A percentile compares a stretch with the other conserved stretches of the same genome.
phyloP scores from a whole-genome alignment of 2,797 vertebrate genomes.

The Chaetodon trifasciatus region DNA sequence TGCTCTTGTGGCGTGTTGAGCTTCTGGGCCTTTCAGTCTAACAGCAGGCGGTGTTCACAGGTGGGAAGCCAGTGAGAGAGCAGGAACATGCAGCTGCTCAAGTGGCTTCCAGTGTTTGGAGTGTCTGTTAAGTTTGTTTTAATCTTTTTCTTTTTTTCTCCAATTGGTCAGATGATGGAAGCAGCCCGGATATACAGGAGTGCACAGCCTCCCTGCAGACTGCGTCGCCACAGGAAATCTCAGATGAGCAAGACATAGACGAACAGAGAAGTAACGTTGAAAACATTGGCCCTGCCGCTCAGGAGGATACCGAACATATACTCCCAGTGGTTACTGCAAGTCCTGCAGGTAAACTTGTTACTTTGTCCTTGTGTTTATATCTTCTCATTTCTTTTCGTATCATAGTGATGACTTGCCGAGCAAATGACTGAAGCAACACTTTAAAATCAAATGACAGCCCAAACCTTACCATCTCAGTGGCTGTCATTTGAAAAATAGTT shows the following conservation, averaged over 20 bases:
- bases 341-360: constrained; percentile 37
- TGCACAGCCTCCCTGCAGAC: not conserved
- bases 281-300: constrained; percentile 8
- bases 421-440: not conserved
- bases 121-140: not conserved
- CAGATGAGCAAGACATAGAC: not conserved
- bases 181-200: rapidly evolving
- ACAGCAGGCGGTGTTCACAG: rapidly evolving
- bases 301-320: not conserved
- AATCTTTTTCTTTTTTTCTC: not conserved
- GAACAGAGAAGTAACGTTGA: not conserved
- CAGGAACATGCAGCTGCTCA: not conserved
- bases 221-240: not conserved
- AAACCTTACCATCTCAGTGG: not conserved
- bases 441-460: not conserved
- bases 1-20: not conserved
- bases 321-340: not conserved
- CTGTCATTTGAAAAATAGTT: not conserved
- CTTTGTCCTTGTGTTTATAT: not conserved
- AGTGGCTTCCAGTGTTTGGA: not conserved
- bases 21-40: not conserved
- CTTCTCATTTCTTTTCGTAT: not conserved
- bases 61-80: not conserved
- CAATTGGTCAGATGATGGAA: constrained; percentile 22
- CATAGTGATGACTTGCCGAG: not conserved